Evolutionary conservation across 2,888 invertebrate species (phyloP).

Genomic region (Drosophila trichaetosa): DNA sequence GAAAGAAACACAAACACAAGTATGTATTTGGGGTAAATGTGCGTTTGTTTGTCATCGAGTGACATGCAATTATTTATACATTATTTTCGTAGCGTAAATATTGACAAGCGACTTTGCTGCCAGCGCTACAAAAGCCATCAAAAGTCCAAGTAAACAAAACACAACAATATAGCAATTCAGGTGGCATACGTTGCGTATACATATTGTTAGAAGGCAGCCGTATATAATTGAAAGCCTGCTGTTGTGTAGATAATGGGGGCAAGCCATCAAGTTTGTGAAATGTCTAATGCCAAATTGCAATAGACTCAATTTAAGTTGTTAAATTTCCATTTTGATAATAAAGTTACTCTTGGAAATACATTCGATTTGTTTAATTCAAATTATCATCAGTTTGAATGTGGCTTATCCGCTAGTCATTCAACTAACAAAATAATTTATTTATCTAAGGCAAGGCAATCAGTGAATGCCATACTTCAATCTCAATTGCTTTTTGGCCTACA

Average conservation of each 20-base stretch:
- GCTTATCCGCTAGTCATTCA: conserved; percentile 38
- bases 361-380: conserved; percentile 1
- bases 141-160: conserved; percentile 38
- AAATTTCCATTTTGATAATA: neutral
- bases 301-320: neutral
- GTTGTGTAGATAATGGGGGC: neutral
- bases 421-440: conserved; percentile 46
- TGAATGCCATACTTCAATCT: conserved; percentile 39
- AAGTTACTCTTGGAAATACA: neutral
- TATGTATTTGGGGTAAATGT: conserved; percentile 23
- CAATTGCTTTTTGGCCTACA: conserved; percentile 24
- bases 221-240: conserved; percentile 25
- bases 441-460: conserved; percentile 38
- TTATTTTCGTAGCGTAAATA: conserved; percentile 64
- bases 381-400: conserved; percentile 8
- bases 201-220: conserved; percentile 8
- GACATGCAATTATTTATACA: conserved; percentile 75
- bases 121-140: conserved; percentile 24
- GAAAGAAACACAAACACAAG: conserved; percentile 10
- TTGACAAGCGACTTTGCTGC: conserved; percentile 54
- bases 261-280: neutral
- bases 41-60: conserved; percentile 47
- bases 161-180: conserved; percentile 27
- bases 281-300: neutral
- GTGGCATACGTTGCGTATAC: conserved; percentile 44